Conservation (phyloP, 2,888 invertebrate genomes). For the Sphinx pinastri region DNA sequence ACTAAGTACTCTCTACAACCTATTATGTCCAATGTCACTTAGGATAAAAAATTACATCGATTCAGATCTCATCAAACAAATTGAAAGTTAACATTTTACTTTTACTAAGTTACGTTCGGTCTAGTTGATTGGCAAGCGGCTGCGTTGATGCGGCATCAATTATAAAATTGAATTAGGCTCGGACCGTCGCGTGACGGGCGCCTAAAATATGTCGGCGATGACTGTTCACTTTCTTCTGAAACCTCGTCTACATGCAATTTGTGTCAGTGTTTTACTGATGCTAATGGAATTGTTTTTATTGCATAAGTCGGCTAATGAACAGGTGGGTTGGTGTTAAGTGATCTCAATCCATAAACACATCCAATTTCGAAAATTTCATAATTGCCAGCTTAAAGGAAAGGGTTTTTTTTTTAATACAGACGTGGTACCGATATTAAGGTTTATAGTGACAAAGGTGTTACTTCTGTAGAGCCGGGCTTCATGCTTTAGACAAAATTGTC, state of each 20-base stretch:
- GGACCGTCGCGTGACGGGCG: constrained; percentile 8
- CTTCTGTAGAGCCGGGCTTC: too few species aligned
- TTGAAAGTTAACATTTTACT: not conserved
- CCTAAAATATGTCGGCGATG: constrained; percentile 20
- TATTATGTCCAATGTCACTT: not conserved
- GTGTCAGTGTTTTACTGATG: not conserved
- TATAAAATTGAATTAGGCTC: constrained; percentile 20
- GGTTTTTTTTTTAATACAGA: too few species aligned
- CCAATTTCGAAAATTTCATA: too few species aligned
- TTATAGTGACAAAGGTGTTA: too few species aligned
- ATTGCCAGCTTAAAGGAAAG: too few species aligned
- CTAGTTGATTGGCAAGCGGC: constrained; percentile 1
- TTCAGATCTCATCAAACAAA: not conserved
- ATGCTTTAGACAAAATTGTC: too few species aligned
- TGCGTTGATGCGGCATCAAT: constrained; percentile 7
- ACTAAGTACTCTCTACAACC: not conserved
- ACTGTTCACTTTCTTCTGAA: constrained; percentile 17
- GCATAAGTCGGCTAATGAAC: too few species aligned
- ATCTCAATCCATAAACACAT: too few species aligned
- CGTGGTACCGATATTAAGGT: too few species aligned
- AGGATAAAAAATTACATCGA: too few species aligned
- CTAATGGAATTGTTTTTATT: not conserved
- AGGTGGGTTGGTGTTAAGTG: too few species aligned
- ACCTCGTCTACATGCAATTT: constrained; percentile 5
- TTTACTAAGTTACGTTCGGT: constrained; percentile 1